phyloP scores from a whole-genome alignment of 2,888 invertebrate species.

The Chrysomela aeneicollis region DNA sequence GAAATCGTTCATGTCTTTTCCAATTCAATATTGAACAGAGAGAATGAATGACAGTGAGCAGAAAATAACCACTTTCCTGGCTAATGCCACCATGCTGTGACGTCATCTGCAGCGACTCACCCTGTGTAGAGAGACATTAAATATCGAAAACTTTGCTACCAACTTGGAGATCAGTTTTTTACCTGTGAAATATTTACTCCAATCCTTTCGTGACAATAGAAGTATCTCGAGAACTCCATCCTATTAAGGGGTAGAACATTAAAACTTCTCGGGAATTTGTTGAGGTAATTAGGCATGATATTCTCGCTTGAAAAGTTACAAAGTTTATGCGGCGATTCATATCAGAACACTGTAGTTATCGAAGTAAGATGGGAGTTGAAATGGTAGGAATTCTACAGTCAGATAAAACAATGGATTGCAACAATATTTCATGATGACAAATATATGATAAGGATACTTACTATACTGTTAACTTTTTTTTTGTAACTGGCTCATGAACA shows the following conservation, averaged over 20 bases:
- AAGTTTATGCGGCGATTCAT: slow-evolving; percentile 27
- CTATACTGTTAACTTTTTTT: no score
- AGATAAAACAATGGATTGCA: no score
- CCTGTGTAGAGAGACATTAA: not conserved
- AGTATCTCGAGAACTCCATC: slow-evolving; percentile 15
- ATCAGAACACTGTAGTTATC: slow-evolving; percentile 31
- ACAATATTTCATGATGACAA: no score
- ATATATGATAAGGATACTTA: no score
- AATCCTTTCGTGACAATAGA: slow-evolving; percentile 3
- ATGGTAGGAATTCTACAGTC: slow-evolving; percentile 2
- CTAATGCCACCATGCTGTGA: no score
- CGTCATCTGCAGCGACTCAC: no score
- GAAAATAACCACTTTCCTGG: no score
- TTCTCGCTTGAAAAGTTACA: slow-evolving; percentile 35
- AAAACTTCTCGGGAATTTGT: slow-evolving; percentile 56
- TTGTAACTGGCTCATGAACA: no score
- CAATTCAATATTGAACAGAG: no score
- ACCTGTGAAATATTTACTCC: slow-evolving; percentile 5
- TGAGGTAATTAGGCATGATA: slow-evolving; percentile 55
- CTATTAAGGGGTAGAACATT: slow-evolving; percentile 47
- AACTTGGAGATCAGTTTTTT: not conserved
- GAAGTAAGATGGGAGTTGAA: slow-evolving; percentile 21
- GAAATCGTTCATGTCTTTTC: no score
- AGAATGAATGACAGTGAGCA: no score
- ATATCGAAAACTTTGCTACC: not conserved